A percentile compares a stretch with the other conserved stretches of the same genome.
phyloP scores from a whole-genome alignment of 2,797 vertebrate species.

The Hybognathus amarus region DNA sequence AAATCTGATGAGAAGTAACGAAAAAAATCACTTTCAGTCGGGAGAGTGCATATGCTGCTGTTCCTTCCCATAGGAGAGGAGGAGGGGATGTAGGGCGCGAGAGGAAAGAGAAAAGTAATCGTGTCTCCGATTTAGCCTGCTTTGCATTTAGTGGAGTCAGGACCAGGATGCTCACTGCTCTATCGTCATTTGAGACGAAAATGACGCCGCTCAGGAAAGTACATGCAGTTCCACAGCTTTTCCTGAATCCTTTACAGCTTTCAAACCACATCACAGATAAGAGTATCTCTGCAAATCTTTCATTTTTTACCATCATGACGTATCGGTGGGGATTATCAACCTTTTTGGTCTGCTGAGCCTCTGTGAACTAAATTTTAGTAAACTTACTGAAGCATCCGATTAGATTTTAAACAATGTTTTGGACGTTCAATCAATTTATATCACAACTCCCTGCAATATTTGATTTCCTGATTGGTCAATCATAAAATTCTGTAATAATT shows the following conservation, averaged over 20 bases:
- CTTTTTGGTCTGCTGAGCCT: conserved; percentile 14
- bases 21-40: conserved; percentile 49
- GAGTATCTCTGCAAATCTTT: conserved; percentile 28
- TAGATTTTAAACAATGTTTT: conserved; percentile 10
- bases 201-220: not conserved
- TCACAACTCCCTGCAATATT: not conserved
- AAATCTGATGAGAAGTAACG: conserved; percentile 63
- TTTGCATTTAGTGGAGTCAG: conserved; percentile 48
- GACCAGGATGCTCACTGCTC: conserved; percentile 27
- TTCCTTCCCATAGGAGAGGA: conserved; percentile 40
- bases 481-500: not conserved
- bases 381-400: not conserved
- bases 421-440: conserved; percentile 2
- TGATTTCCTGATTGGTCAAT: not conserved
- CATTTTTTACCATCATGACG: conserved; percentile 2
- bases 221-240: conserved; percentile 13
- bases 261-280: not conserved
- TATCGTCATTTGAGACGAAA: conserved; percentile 35
- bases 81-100: conserved; percentile 31
- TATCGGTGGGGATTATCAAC: not conserved
- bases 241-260: conserved; percentile 21
- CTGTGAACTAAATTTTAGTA: conserved; percentile 6
- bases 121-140: conserved; percentile 42
- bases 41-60: conserved; percentile 47
- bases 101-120: conserved; percentile 37